A percentile compares a stretch with the other conserved stretches of the same genome.
Conservation (phyloP, 64 coral and sea anemone genomes). For the Cladopsammia gracilis region DNA sequence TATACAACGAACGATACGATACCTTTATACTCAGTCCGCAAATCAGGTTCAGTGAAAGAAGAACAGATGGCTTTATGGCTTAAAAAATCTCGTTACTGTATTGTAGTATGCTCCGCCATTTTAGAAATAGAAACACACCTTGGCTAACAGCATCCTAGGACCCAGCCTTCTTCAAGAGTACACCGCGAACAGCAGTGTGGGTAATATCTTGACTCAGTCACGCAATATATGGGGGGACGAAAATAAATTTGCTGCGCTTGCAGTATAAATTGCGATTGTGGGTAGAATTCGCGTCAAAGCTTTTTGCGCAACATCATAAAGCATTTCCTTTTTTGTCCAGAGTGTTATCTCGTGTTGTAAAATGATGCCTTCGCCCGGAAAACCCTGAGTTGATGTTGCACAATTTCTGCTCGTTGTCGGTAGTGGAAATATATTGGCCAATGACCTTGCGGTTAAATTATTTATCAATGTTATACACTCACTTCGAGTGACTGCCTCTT, state of each 20-base stretch:
- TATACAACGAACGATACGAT: neutral
- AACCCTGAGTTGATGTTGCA: too few species aligned
- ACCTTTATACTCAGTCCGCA: conserved; percentile 28
- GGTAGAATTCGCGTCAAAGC: too few species aligned
- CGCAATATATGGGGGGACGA: neutral
- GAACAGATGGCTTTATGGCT: conserved; percentile 33
- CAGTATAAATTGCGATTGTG: neutral
- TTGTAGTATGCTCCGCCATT: conserved; percentile 41
- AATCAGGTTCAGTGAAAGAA: conserved; percentile 31
- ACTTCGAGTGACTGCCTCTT: too few species aligned
- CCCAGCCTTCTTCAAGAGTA: conserved; percentile 27
- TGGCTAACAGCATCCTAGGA: conserved; percentile 22
- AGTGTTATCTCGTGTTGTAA: too few species aligned
- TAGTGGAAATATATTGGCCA: too few species aligned
- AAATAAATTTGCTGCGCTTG: neutral
- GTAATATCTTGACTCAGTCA: conserved; percentile 5
- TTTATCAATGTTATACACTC: too few species aligned
- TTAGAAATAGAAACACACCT: conserved; percentile 55
- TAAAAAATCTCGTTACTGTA: conserved; percentile 30
- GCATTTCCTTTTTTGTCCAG: too few species aligned
- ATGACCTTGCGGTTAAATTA: too few species aligned
- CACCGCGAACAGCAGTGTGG: neutral
- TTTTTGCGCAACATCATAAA: too few species aligned
- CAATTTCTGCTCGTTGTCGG: too few species aligned
- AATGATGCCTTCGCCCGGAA: too few species aligned